Evolutionary conservation across 2,113 vertebrate genomes (phyloP).

Genomic region (Vombatus ursinus): DNA sequence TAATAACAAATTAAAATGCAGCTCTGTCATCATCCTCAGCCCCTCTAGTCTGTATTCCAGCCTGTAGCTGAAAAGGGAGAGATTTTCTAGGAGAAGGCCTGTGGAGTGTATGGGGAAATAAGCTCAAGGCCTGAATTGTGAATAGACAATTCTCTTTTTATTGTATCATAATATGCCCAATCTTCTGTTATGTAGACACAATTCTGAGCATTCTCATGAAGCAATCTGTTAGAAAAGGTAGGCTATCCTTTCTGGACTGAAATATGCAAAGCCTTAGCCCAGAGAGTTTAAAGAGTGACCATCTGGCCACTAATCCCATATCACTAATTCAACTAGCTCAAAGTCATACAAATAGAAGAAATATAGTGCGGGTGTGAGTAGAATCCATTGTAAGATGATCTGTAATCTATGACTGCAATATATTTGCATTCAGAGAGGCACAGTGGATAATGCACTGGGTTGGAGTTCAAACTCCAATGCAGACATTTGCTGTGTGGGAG

Average conservation of each 20-base stretch:
- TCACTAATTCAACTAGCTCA: neutral
- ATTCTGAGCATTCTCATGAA: conserved; percentile 27
- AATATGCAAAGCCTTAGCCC: conserved; percentile 13
- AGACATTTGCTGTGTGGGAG: neutral
- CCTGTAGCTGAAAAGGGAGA: neutral
- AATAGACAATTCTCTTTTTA: neutral
- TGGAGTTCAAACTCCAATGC: neutral
- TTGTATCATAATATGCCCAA: neutral
- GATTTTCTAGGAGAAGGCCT: neutral
- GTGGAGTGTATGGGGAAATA: conserved; percentile 5
- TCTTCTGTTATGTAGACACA: neutral
- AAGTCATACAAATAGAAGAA: conserved; percentile 11
- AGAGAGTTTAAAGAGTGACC: conserved; percentile 26
- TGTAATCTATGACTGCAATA: neutral
- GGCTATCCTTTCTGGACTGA: neutral
- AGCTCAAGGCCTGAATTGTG: neutral
- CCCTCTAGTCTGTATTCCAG: neutral
- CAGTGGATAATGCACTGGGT: neutral
- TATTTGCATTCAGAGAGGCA: neutral
- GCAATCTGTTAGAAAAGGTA: neutral
- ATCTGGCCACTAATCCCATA: conserved; percentile 10
- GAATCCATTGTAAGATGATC: conserved; percentile 20
- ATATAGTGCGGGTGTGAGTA: neutral
- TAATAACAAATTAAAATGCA: conserved; percentile 26
- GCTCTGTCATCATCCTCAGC: neutral